Evolutionary conservation across 1,140 invertebrate genomes (phyloP).

Genomic region (Drosophila athabasca): DNA sequence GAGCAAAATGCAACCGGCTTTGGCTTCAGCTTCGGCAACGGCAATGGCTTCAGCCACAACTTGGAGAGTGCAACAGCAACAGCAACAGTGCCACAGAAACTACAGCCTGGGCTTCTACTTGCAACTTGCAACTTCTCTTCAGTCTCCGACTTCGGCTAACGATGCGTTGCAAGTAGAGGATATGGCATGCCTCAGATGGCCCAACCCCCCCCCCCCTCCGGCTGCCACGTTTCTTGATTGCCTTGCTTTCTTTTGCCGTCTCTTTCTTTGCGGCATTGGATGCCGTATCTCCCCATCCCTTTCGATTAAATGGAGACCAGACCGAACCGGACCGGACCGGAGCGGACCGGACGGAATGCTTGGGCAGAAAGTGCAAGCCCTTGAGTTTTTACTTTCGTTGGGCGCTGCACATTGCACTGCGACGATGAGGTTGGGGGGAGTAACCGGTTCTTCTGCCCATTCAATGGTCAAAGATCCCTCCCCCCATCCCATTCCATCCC

Average conservation of each 20-base stretch:
- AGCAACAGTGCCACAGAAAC: too few species aligned
- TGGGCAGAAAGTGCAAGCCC: conserved; percentile 82
- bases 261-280: conserved; percentile 31
- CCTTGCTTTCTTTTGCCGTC: conserved; percentile 33
- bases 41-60: too few species aligned
- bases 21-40: conserved; percentile 4
- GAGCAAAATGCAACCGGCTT: conserved; percentile 77
- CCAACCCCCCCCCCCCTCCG: conserved; percentile 5
- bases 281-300: neutral
- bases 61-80: too few species aligned
- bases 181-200: conserved; percentile 22
- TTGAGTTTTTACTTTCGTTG: conserved; percentile 83
- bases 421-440: too few species aligned
- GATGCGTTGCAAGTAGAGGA: conserved; percentile 75
- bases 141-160: conserved; percentile 52
- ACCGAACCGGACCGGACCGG: neutral
- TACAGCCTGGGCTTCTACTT: too few species aligned
- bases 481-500: conserved; percentile 8
- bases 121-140: too few species aligned
- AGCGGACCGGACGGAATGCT: conserved; percentile 35
- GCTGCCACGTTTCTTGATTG: conserved; percentile 24
- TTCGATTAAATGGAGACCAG: conserved; percentile 15
- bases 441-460: conserved; percentile 66
- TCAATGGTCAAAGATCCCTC: conserved; percentile 49
- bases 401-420: neutral